Evolutionary conservation across 2,113 vertebrate species (phyloP), one percentile per base, ranked within the genome.

Genomic region (Pterocles gutturalis): DNA sequence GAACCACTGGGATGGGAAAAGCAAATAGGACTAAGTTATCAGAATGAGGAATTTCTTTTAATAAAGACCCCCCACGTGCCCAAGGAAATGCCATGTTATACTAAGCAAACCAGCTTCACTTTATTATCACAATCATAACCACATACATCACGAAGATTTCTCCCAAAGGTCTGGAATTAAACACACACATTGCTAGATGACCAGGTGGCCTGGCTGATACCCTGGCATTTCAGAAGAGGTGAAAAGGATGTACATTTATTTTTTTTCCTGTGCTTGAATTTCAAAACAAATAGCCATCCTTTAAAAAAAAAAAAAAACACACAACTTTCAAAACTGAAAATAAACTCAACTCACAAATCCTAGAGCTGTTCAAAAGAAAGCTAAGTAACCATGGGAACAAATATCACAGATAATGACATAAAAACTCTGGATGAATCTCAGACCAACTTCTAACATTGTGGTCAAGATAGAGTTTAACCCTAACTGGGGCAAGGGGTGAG

Each of bases 11-110:
- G 78, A 72, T 7, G 31, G 41, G 54, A 65, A 69, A 72, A 83
- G 64, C 10, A 36, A 82, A 26, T 7, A 45, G 38, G 21, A 31
- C 7, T 57, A 28, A 33, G 26, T 33, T 33, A 64, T 3, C 29
- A 81, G 69, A 54, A 64, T 0, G 4, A 60, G 34, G 19, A 15
- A 49, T 26, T 78, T 69, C 8, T 64, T 62, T 69, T 49, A 55
- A 33, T 28, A 73, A 75, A 36, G 34, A 83, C 11, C 18, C 5
- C 9, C 9, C 13, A 22, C 0, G 0, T 26, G 10, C 18, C 19
- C 31, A 19, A 38, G 62, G 89, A 85, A 67, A 57, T 36, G 41
- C 21, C 48, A 34, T 19, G 10, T n/a, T 82, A 43, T 8, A 46
- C 43, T 87, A 58, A 60, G 12, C 51, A 71, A 83, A 55, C 2